Percentiles rank a stretch among this genome's conserved stretches.
phyloP scores from a whole-genome alignment of 2,888 invertebrate species.

The Cheilosia pagana region DNA sequence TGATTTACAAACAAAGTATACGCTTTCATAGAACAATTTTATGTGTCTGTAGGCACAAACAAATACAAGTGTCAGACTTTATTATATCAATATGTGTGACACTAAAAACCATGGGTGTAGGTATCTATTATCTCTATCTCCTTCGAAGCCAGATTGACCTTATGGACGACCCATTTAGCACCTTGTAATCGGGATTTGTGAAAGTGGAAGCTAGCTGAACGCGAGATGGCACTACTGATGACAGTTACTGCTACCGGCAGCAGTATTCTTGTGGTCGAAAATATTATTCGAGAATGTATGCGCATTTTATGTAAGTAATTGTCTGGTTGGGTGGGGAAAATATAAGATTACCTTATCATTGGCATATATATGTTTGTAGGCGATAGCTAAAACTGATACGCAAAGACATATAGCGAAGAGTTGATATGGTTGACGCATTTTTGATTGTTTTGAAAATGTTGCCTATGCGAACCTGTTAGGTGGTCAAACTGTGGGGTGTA shows the following conservation, averaged over 20 bases:
- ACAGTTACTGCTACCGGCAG: neutral
- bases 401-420: slow-evolving; percentile 3
- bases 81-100: slow-evolving; percentile 23
- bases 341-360: slow-evolving; percentile 33
- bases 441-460: slow-evolving; percentile 7
- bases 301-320: neutral
- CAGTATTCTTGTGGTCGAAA: slow-evolving; percentile 20
- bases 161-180: slow-evolving; percentile 46
- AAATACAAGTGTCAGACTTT: neutral
- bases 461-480: neutral
- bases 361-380: neutral
- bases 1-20: slow-evolving; percentile 32
- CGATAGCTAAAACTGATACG: slow-evolving; percentile 18
- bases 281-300: neutral
- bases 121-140: slow-evolving; percentile 41
- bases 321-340: neutral
- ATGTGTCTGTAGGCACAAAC: slow-evolving; percentile 1
- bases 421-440: slow-evolving; percentile 16
- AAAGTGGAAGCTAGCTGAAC: slow-evolving; percentile 16
- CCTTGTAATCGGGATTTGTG: slow-evolving; percentile 38
- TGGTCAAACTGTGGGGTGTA: slow-evolving; percentile 10
- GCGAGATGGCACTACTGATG: slow-evolving; percentile 12
- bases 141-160: slow-evolving; percentile 50
- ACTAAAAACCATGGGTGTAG: slow-evolving; percentile 19
- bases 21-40: neutral